Base-by-base conservation (phyloP, 2,888 invertebrate genomes). In the Listrodromus nycthemerus region DNA sequence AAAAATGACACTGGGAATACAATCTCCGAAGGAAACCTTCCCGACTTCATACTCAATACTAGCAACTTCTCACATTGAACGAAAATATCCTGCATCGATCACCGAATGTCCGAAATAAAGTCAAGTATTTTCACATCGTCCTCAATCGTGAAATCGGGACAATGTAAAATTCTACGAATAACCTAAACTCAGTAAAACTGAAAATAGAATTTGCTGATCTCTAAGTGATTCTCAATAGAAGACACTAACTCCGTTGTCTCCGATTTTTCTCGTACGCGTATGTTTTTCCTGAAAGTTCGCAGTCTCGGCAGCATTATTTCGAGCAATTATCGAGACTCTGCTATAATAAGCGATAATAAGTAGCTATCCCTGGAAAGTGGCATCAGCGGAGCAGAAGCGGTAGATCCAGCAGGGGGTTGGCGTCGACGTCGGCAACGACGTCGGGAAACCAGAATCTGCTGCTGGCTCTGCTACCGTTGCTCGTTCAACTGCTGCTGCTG, bases 271-370 rank as follows among this genome's bases (percentile, higher is more conserved):
- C 4, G 55, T 3, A 37, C 33, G 33, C n/a, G 8, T 65, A 19
- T 21, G 10, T 37, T 19, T 65, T 63, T 33, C 33, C 33, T 33
- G 37, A 63, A 19, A 65, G 37, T 37, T 2, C 19, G 37, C 65
- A 37, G 19, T 37, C 65, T 65, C 65, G 33, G 65, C 19, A 37
- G 33, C 21, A 65, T 65, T 65, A 65, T 21, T n/a, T 33, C 21
- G 50, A 27, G 48, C 27, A 67, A 27, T 71, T 70, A 55, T 48
- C 13, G 67, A 82, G 81, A 71, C 65, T 48, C n/a, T 41, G 65
- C 65, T 82, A 76, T 76, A 82, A 82, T 70, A 82, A 82, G 81
- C 76, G 50, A 82, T 48, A 41, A 48, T n/a, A 41, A 67, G 67
- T 67, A 27, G 24, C 67, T 67, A 67, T 67, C 67, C 48, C 67